Conservation (phyloP, 2,888 invertebrate species). For the Stictocephala bisonia region DNA sequence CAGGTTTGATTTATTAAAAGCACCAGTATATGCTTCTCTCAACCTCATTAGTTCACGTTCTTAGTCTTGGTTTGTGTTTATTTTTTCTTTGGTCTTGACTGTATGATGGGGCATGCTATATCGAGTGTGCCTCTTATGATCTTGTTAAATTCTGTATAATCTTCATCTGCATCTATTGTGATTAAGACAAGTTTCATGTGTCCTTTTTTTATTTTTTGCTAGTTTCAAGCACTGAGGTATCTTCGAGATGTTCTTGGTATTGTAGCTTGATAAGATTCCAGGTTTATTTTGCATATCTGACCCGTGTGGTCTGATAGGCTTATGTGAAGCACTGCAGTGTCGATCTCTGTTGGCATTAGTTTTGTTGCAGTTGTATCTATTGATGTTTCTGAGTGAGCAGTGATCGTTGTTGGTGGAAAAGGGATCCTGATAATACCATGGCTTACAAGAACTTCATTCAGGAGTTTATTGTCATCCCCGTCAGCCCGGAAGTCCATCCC, state of each 20-base stretch:
- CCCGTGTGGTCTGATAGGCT: slow-evolving; percentile 23
- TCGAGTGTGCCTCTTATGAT: background rate
- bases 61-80: background rate
- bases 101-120: slow-evolving; percentile 7
- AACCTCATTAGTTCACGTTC: slow-evolving; percentile 9
- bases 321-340: background rate
- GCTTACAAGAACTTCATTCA: slow-evolving; percentile 20
- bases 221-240: slow-evolving; percentile 14
- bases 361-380: slow-evolving; percentile 30
- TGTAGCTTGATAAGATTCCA: background rate
- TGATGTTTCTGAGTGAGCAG: slow-evolving; percentile 21
- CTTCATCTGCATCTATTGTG: slow-evolving; percentile 14
- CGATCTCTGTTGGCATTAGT: background rate
- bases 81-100: slow-evolving; percentile 31
- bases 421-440: slow-evolving; percentile 18
- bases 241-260: slow-evolving; percentile 23
- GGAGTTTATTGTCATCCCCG: background rate
- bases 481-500: slow-evolving; percentile 16
- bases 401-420: slow-evolving; percentile 4
- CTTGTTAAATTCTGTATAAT: slow-evolving; percentile 5
- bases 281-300: slow-evolving; percentile 13
- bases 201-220: slow-evolving; percentile 7
- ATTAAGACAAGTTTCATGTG: slow-evolving; percentile 9
- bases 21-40: slow-evolving; percentile 2
- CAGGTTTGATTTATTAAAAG: slow-evolving; percentile 10